These are phyloP conservation scores for Gastrophryne carolinensis DNA, from an alignment of 2,797 vertebrate genomes.

Conservation along the genomic window DNA sequence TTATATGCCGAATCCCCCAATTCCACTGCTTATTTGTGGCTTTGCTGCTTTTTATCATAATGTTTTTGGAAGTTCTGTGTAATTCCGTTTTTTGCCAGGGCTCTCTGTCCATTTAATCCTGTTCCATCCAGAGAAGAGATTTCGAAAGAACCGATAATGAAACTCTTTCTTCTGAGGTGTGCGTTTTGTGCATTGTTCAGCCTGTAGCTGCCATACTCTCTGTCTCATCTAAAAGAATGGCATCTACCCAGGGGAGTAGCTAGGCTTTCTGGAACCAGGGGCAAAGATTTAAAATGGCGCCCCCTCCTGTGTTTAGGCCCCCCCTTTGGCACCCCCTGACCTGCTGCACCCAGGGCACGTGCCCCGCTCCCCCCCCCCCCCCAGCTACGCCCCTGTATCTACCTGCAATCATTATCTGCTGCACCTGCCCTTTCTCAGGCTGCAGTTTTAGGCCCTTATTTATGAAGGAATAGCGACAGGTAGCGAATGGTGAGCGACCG, in stretches of 20 bases:
- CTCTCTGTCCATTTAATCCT: constrained; percentile 15
- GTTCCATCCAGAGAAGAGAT: neutral
- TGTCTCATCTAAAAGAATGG: neutral
- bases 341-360: no score
- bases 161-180: neutral
- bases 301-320: no score
- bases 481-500: no score
- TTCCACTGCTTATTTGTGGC: neutral
- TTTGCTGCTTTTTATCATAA: neutral
- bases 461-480: no score
- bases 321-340: no score
- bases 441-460: no score
- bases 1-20: constrained; percentile 43
- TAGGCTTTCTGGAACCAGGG: no score
- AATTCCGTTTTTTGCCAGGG: neutral
- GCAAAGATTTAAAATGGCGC: no score
- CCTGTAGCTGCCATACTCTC: neutral
- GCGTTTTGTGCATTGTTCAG: neutral
- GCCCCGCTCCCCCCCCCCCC: no score
- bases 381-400: no score
- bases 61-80: neutral
- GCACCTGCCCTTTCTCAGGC: no score
- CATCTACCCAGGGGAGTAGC: neutral
- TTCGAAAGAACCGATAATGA: neutral
- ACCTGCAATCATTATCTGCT: no score